These are phyloP conservation scores for Ctenicera cuprea DNA, from an alignment of 2,888 invertebrate species.

Conservation along the genomic window DNA sequence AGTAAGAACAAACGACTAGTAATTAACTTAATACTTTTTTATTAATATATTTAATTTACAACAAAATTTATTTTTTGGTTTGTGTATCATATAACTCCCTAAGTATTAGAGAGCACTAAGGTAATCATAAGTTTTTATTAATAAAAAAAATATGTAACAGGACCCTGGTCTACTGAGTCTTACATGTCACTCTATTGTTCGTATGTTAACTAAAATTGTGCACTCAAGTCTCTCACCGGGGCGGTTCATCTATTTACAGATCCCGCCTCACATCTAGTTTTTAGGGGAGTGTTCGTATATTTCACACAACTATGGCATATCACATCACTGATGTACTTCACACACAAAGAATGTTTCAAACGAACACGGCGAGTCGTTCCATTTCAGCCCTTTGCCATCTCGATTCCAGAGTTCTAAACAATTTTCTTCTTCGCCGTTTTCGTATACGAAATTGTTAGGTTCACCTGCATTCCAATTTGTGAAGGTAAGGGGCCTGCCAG, in stretches of 20 bases:
- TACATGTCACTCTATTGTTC: slow-evolving; percentile 25
- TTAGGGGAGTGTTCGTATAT: background rate
- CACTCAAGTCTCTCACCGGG: slow-evolving; percentile 19
- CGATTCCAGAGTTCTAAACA: slow-evolving; percentile 94
- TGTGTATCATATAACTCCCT: slow-evolving; percentile 39
- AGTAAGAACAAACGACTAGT: no score
- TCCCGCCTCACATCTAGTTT: slow-evolving; percentile 12
- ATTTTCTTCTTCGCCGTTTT: slow-evolving; percentile 95
- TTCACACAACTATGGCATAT: slow-evolving; percentile 36
- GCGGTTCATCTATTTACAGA: slow-evolving; percentile 26
- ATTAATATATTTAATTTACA: slow-evolving; percentile 40
- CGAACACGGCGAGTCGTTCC: slow-evolving; percentile 96
- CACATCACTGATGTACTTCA: slow-evolving; percentile 80
- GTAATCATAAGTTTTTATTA: slow-evolving; percentile 21
- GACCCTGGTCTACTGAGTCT: slow-evolving; percentile 6
- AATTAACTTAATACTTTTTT: slow-evolving; percentile 29
- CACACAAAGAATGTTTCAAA: slow-evolving; percentile 95
- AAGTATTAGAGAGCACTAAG: slow-evolving; percentile 38
- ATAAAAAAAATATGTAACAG: slow-evolving; percentile 19
- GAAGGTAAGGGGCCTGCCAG: slow-evolving; percentile 90
- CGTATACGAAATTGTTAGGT: slow-evolving; percentile 94
- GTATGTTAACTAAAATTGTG: slow-evolving; percentile 24
- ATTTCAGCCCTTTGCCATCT: slow-evolving; percentile 93
- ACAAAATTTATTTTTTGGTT: slow-evolving; percentile 44
- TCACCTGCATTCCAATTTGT: slow-evolving; percentile 96